Evolutionary conservation across 2,113 vertebrate genomes (phyloP), one percentile per base, ranked within the genome.

Genomic region (Tetraodon nigroviridis): DNA sequence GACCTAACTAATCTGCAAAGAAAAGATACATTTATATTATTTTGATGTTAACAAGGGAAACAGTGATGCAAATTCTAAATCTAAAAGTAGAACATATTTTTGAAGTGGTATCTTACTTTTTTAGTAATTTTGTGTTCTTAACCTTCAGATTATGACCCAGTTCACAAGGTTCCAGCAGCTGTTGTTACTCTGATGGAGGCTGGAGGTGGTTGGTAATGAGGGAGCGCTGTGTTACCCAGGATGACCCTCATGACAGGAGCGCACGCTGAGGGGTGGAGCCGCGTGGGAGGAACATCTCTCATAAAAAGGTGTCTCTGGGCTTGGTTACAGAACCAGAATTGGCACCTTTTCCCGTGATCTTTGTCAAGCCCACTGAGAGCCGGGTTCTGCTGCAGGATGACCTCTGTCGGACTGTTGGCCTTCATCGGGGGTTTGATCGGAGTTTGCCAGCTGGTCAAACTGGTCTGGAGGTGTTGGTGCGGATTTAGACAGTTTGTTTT

Each of bases 401-500:
- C 51, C 1, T 18, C 51, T 11, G 45, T 21, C 20, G 60, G 73
- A 3, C 0, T 41, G 2, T 55, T 90, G 55, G 40, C 62, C 5
- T n/a, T 70, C 4, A 27, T 87, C 3, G 90, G 90, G 0, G 83
- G 74, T 11, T 14, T 77, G 6, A 69, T 68, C 2, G 37, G 85
- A 1, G 3, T 75, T 14, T 84, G 76, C 44, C 56, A 71, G 64
- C 54, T 88, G 60, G 51, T 88, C 17, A 84, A 64, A 52, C 52
- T 85, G 45, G 51, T 65, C 12, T 89, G 88, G 89, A 76, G 19
- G 45, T 86, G 78, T 50, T 90, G 83, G 75, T 58, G 70, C 51
- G 88, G 82, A 48, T 70, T 90, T 50, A 78, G 55, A 67, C 22
- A 75, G 3, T 87, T 82, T 49, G 4, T 92, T 47, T 55, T 88